Base-by-base conservation (phyloP, 2,888 invertebrate species). In the Leptinotarsa juncta region DNA sequence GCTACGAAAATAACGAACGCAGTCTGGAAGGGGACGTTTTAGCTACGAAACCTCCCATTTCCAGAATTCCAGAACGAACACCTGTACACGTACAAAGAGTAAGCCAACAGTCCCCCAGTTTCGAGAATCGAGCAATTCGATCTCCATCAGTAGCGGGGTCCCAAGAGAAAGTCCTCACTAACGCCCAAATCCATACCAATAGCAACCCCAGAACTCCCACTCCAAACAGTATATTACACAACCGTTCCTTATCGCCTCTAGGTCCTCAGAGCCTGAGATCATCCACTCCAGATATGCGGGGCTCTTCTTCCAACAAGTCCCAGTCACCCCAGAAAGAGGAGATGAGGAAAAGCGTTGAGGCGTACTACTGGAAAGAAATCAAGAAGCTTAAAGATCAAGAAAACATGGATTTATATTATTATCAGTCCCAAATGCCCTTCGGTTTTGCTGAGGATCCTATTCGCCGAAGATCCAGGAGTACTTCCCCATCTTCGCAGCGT, bases 331-430 rank as follows among this genome's bases (percentile, higher is more conserved):
- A 90, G 75, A 91, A 90, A 85, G 89, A 90, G 79, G 90, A 90
- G 81, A 90, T 91, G 55, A 86, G 91, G 15, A 90, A 90, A 82
- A 90, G 89, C 83, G 90, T 92, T 0, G 93, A 93, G 84, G 92
- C 91, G 0, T 92, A 91, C 81, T 93, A 92, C 79, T 93, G 93
- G 93, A 91, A 92, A 80, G 92, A 92, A 83, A 86, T 93, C 71
- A 92, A 91, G 83, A 91, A 91, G 84, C 84, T 91, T 74, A 93
- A 92, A 82, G 89, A 91, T 66, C 90, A 91, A 84, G 92, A 93
- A 86, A 93, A 93, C 81, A 88, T 90, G 75, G 90, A 89, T 80
- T 85, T 86, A 55, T 84, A 84, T 55, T 79, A 84, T 65, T 80
- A 83, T 48, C 85, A 87, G 71, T 80, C 84, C 77, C 82, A 81